These are phyloP conservation scores for Trichogramma pretiosum DNA, from an alignment of 1,140 invertebrate genomes.

Conservation along the genomic window DNA sequence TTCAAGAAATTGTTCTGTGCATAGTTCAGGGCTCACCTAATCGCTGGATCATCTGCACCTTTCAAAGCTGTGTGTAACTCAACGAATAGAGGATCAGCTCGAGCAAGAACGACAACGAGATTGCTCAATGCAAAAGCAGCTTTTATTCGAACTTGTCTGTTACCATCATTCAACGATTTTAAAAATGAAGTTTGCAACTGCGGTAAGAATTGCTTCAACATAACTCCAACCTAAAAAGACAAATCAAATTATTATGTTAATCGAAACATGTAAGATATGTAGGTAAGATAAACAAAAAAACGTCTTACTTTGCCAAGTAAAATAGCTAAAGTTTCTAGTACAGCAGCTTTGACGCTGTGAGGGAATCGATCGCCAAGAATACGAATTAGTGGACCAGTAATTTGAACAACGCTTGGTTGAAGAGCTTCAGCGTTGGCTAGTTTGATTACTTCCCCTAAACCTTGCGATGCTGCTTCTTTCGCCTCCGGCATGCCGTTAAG, in stretches of 20 bases:
- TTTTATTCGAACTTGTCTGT: slow-evolving; percentile 78
- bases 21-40: slow-evolving; percentile 50
- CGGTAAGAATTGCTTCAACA: slow-evolving; percentile 95
- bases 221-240: slow-evolving; percentile 68
- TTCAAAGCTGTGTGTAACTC: slow-evolving; percentile 84
- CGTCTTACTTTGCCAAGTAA: slow-evolving; percentile 79
- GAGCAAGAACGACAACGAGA: slow-evolving; percentile 81
- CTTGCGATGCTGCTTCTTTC: slow-evolving; percentile 91
- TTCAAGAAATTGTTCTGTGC: not conserved
- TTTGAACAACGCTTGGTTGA: slow-evolving; percentile 90
- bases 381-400: slow-evolving; percentile 94
- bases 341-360: slow-evolving; percentile 88
- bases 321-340: slow-evolving; percentile 86
- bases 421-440: slow-evolving; percentile 76
- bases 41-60: slow-evolving; percentile 69
- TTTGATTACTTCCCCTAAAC: slow-evolving; percentile 85
- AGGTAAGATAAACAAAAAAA: slow-evolving; percentile 4
- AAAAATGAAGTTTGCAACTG: slow-evolving; percentile 97
- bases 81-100: slow-evolving; percentile 79
- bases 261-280: not conserved
- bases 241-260: not conserved
- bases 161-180: slow-evolving; percentile 83
- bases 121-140: slow-evolving; percentile 81
- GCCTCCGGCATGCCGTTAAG: slow-evolving; percentile 88
- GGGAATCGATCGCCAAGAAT: slow-evolving; percentile 94